These are phyloP conservation scores for Hypsopygia costalis DNA, from an alignment of 2,888 invertebrate genomes.

Conservation along the genomic window DNA sequence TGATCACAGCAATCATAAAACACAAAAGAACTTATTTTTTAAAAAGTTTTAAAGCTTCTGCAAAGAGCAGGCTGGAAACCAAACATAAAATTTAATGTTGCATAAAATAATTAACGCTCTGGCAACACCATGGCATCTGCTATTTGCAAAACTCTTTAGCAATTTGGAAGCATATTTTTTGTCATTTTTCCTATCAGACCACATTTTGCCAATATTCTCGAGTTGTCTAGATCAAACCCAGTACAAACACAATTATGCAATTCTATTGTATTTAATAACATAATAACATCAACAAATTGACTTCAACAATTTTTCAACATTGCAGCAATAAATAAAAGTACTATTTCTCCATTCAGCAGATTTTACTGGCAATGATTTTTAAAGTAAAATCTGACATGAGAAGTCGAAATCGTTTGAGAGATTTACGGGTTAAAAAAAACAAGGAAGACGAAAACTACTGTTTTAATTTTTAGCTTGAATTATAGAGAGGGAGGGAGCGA, in stretches of 20 bases:
- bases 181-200: conserved; percentile 6
- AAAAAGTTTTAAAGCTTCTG: no score
- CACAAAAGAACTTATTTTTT: not conserved
- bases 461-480: no score
- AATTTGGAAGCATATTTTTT: not conserved
- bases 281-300: conserved; percentile 22
- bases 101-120: no score
- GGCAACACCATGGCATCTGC: not conserved
- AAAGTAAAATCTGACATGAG: conserved; percentile 12
- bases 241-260: conserved; percentile 19
- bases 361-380: conserved; percentile 32
- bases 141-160: not conserved
- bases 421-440: no score
- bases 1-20: conserved; percentile 1
- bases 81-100: no score
- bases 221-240: conserved; percentile 26
- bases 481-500: no score
- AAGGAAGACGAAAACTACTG: no score
- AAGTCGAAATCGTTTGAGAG: not conserved
- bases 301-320: conserved; percentile 30
- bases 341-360: conserved; percentile 30
- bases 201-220: conserved; percentile 4
- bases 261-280: conserved; percentile 14
- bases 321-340: conserved; percentile 33
- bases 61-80: no score